These are phyloP conservation scores for Zaprionus lineosus DNA, from an alignment of 2,888 invertebrate species.

Conservation along the genomic window DNA sequence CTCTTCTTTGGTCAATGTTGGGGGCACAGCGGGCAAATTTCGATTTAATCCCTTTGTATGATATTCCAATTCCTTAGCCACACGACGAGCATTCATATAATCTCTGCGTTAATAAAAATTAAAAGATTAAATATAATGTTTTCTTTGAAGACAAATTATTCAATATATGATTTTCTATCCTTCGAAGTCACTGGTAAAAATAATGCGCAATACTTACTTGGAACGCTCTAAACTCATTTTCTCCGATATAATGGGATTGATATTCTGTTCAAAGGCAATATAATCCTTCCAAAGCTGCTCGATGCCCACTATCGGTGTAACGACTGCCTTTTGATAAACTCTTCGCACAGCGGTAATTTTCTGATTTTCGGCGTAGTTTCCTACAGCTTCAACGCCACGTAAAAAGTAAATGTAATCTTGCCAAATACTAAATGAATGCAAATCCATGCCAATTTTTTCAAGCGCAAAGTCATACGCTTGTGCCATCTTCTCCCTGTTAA, in stretches of 20 bases:
- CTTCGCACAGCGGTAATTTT: slow-evolving; percentile 99
- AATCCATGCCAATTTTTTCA: slow-evolving; percentile 99
- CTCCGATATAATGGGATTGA: slow-evolving; percentile 91
- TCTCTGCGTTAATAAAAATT: slow-evolving; percentile 85
- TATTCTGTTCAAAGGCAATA: slow-evolving; percentile 96
- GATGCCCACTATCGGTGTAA: slow-evolving; percentile 98
- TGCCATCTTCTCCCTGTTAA: slow-evolving; percentile 97
- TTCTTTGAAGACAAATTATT: too few species aligned
- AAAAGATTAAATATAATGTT: too few species aligned
- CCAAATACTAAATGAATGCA: slow-evolving; percentile 98
- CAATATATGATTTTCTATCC: too few species aligned
- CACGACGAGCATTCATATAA: slow-evolving; percentile 98
- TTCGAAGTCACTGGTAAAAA: too few species aligned
- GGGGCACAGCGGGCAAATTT: slow-evolving; percentile 98
- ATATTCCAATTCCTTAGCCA: slow-evolving; percentile 97
- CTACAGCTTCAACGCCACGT: slow-evolving; percentile 97
- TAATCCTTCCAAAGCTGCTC: slow-evolving; percentile 99
- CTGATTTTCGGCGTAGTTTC: slow-evolving; percentile 99
- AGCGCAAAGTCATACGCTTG: slow-evolving; percentile 99
- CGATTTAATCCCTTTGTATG: slow-evolving; percentile 97
- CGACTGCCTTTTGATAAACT: slow-evolving; percentile 97
- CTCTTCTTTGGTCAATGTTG: slow-evolving; percentile 94
- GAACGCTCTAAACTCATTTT: slow-evolving; percentile 98
- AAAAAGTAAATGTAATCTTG: slow-evolving; percentile 98
- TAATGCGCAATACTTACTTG: slow-evolving; percentile 66